phyloP scores from a whole-genome alignment of 2,888 invertebrate genomes.

The Pandemis cinnamomeana region DNA sequence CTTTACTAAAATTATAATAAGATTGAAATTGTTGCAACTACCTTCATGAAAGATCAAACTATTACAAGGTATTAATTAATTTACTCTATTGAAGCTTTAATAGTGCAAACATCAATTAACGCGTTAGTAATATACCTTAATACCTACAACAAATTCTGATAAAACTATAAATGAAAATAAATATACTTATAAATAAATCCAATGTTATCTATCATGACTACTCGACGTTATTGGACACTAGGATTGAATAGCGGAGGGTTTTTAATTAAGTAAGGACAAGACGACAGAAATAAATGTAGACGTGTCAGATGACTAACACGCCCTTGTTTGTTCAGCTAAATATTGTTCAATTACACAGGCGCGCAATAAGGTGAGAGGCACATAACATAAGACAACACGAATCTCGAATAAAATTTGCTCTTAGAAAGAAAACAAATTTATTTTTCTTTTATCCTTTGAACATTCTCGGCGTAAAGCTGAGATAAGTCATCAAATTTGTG shows the following conservation, averaged over 20 bases:
- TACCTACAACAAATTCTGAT: too few species aligned
- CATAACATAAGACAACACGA: constrained; percentile 29
- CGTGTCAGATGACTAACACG: background rate
- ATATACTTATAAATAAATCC: too few species aligned
- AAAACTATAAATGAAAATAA: too few species aligned
- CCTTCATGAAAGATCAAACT: background rate
- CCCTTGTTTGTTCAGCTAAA: constrained; percentile 24
- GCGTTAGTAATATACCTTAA: too few species aligned
- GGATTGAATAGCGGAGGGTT: background rate
- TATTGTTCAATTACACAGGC: constrained; percentile 36
- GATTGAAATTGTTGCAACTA: too few species aligned
- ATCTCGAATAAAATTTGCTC: constrained; percentile 41
- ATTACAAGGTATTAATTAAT: too few species aligned
- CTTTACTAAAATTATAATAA: too few species aligned
- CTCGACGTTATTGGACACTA: background rate
- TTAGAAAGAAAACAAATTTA: constrained; percentile 51
- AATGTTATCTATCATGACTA: too few species aligned
- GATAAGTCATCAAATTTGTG: constrained; percentile 72
- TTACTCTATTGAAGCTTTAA: too few species aligned
- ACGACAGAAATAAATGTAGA: too few species aligned
- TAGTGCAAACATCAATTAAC: too few species aligned
- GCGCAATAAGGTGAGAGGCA: constrained; percentile 27
- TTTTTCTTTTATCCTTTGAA: constrained; percentile 58
- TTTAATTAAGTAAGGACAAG: background rate
- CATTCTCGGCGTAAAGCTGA: constrained; percentile 59